Evolutionary conservation across 2,113 vertebrate species (phyloP).

Genomic region (Platanista minor): DNA sequence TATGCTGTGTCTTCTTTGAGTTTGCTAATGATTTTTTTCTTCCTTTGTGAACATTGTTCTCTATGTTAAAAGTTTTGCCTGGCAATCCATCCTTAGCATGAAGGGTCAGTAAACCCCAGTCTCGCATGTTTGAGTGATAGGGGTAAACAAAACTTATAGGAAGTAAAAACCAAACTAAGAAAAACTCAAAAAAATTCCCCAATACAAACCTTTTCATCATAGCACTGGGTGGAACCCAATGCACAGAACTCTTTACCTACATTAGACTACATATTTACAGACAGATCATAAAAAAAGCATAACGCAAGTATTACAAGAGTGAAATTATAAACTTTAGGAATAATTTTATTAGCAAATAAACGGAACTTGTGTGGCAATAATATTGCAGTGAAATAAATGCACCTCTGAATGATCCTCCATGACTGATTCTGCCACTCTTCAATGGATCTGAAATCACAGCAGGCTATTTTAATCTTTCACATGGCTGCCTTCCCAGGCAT

Average conservation of each 20-base stretch:
- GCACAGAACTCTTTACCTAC: neutral
- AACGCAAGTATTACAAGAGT: neutral
- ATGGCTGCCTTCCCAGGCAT: constrained; percentile 25
- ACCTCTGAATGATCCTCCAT: neutral
- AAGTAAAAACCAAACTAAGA: neutral
- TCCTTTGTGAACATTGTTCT: neutral
- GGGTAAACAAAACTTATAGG: neutral
- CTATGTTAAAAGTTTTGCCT: neutral
- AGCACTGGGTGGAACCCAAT: neutral
- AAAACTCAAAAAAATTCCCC: neutral
- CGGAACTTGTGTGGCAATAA: constrained; percentile 23
- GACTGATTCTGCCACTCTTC: constrained; percentile 36
- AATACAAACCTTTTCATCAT: neutral
- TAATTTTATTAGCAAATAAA: constrained; percentile 62
- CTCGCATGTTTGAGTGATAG: neutral
- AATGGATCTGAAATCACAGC: constrained; percentile 35
- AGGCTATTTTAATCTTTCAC: neutral
- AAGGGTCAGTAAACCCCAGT: neutral
- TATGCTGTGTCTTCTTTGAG: neutral
- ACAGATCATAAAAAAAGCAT: neutral
- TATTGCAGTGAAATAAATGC: constrained; percentile 26
- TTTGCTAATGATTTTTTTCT: neutral
- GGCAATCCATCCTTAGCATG: neutral
- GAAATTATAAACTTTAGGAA: constrained; percentile 5
- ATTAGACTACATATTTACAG: constrained; percentile 9